These are phyloP conservation scores for Propsilocerus akamusi DNA, from an alignment of 1,140 invertebrate species.

Conservation along the genomic window DNA sequence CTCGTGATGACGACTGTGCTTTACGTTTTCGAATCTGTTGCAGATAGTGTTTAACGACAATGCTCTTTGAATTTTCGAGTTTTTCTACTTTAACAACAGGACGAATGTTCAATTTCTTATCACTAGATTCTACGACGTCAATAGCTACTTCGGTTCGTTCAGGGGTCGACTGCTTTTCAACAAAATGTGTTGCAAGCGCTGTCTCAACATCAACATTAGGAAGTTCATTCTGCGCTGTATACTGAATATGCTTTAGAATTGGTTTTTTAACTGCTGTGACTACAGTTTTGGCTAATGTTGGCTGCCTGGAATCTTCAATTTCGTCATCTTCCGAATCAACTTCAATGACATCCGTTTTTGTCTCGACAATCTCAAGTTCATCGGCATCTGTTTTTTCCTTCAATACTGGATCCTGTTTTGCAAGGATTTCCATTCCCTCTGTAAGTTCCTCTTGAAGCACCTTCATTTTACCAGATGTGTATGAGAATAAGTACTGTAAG, in stretches of 20 bases:
- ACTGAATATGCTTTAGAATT: no score
- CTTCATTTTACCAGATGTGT: slow-evolving; percentile 10
- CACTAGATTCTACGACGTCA: not conserved
- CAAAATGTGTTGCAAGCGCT: not conserved
- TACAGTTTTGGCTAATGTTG: no score
- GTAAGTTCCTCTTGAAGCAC: not conserved
- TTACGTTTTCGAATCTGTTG: no score
- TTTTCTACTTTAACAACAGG: not conserved
- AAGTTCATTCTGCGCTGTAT: no score
- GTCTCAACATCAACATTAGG: not conserved
- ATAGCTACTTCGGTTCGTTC: not conserved
- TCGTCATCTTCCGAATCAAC: not conserved
- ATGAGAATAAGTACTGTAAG: slow-evolving; percentile 22
- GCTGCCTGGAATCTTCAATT: not conserved
- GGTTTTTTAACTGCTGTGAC: no score
- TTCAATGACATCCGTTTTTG: not conserved
- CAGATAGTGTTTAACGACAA: not conserved
- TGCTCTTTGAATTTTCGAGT: not conserved
- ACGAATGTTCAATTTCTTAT: not conserved
- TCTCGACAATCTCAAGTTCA: not conserved
- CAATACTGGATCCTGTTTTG: not conserved
- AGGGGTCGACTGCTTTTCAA: not conserved
- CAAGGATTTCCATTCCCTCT: no score
- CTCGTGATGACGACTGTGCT: no score
- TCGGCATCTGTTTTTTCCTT: not conserved